These are phyloP conservation scores for Drosophila limbata DNA, from an alignment of 2,888 invertebrate genomes.

Conservation along the genomic window DNA sequence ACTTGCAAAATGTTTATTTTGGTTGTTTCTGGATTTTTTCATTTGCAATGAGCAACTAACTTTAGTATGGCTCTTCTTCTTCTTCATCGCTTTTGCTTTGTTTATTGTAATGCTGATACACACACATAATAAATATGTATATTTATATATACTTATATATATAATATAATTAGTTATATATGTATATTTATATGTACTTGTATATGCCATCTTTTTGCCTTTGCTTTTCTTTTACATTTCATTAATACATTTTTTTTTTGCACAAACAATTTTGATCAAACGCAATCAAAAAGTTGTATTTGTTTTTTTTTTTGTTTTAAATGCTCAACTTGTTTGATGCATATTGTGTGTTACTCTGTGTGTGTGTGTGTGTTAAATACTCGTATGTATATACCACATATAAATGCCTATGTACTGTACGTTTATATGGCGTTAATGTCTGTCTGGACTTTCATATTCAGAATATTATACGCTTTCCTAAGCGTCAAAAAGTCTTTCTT, in stretches of 20 bases:
- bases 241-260: conserved; percentile 47
- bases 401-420: conserved; percentile 66
- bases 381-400: conserved; percentile 48
- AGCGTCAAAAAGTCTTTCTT: conserved; percentile 48
- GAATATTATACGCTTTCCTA: conserved; percentile 43
- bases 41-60: conserved; percentile 69
- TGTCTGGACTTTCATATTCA: conserved; percentile 50
- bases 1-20: conserved; percentile 79
- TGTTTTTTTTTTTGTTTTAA: conserved; percentile 55
- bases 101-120: conserved; percentile 69
- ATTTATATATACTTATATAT: conserved; percentile 71
- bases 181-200: conserved; percentile 53
- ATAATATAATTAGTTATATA: conserved; percentile 72
- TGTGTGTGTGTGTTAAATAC: conserved; percentile 30
- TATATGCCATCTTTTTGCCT: conserved; percentile 52
- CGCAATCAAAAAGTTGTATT: conserved; percentile 73
- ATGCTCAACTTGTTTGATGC: conserved; percentile 74
- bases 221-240: conserved; percentile 11
- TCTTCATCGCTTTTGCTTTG: conserved; percentile 14
- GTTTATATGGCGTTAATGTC: conserved; percentile 46
- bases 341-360: conserved; percentile 48
- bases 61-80: conserved; percentile 41
- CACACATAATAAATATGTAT: conserved; percentile 65
- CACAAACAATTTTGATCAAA: conserved; percentile 74
- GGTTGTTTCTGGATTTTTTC: conserved; percentile 31